Base-by-base conservation (phyloP, 2,797 vertebrate species). In the Amniataba percoides region DNA sequence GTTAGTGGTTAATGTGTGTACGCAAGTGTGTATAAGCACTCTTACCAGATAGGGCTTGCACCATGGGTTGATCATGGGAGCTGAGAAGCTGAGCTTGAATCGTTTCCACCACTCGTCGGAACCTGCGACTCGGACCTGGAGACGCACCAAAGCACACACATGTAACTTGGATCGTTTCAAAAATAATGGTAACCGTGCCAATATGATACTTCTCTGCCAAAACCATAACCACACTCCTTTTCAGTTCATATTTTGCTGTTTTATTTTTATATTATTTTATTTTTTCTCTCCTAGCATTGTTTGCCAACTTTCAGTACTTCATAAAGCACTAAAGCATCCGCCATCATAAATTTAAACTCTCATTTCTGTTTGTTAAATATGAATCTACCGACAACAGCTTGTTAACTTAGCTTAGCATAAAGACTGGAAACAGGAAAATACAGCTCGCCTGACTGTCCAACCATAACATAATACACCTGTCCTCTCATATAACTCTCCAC, bases 1-100 rank as follows among this genome's bases (percentile, higher is more conserved):
- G 7, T 45, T 18, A 23, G 27, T 31, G 27, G 27, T 1, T 23
- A 36, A 56, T 23, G 40, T 55, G 43, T 64, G 48, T 69, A 48
- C 27, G 46, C 39, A 16, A 23, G 52, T 49, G 62, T 69, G 72
- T 27, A 12, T 61, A 68, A 77, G 82, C 66, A 74, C 51, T 76
- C 95, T 93, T 73, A 98, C 97, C 97, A 94, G 96, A 96, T 71
- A 97, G 94, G 73, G 95, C 96, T 92, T 97, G 97, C 75, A 96
- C 96, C 40, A 97, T 95, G 51, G 97, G 96, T 88, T 98, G 97
- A 93, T 98, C 97, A 48, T 98, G 97, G 59, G 97, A 96, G 90
- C 97, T 97, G 86, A 98, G 95, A 81, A 98, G 93, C 89, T 98
- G 97, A 55, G 97, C 97, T 93, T 98, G 97, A 92, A 97, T 98